Conservation (phyloP, 1,140 invertebrate species). For the Asobara japonica region DNA sequence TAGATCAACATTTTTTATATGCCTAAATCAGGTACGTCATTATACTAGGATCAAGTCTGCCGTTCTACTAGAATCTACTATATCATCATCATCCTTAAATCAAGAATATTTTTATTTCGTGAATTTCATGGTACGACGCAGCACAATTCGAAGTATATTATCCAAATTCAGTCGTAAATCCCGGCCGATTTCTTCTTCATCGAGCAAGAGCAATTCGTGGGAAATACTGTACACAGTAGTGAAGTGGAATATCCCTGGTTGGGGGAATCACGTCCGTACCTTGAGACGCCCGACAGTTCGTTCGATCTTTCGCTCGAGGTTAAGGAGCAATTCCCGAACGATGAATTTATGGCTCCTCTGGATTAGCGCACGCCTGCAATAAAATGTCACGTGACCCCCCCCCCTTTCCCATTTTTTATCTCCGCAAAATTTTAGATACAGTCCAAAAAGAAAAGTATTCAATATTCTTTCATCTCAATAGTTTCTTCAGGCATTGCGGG, state of each 20-base stretch:
- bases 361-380: conserved; percentile 51
- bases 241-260: background rate
- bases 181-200: conserved; percentile 1
- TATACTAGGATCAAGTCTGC: too few species aligned
- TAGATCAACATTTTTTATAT: too few species aligned
- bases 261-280: conserved; percentile 35
- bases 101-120: background rate
- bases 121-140: background rate
- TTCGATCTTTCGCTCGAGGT: conserved; percentile 38
- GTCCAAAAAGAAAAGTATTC: too few species aligned
- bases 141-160: conserved; percentile 30
- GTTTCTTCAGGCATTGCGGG: too few species aligned
- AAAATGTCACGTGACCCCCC: conserved; percentile 47
- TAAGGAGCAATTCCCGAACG: conserved; percentile 52
- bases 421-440: too few species aligned
- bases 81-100: too few species aligned
- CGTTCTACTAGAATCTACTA: too few species aligned
- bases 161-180: conserved; percentile 38
- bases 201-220: background rate
- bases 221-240: conserved; percentile 12
- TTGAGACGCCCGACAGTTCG: conserved; percentile 45
- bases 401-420: too few species aligned
- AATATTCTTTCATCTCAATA: too few species aligned
- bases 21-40: too few species aligned
- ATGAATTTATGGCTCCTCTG: conserved; percentile 53